Evolutionary conservation across 2,797 vertebrate species (phyloP).

Genomic region (Remorina albescens): DNA sequence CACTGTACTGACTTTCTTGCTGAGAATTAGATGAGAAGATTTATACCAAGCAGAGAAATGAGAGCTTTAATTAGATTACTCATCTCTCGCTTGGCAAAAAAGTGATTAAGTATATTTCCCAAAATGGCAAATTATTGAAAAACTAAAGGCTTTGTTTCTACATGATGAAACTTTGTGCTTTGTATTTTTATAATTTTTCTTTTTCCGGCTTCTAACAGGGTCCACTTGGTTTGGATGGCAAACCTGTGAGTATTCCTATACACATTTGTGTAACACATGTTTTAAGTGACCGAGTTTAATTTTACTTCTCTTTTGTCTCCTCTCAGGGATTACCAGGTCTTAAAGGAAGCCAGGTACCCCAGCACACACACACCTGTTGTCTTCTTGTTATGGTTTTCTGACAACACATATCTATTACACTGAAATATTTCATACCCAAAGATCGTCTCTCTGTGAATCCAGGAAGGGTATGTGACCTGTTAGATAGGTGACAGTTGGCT

Average conservation of each 20-base stretch:
- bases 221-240: slow-evolving; percentile 95
- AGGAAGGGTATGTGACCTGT: slow-evolving; percentile 43
- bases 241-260: slow-evolving; percentile 90
- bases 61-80: not conserved
- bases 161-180: slow-evolving; percentile 17
- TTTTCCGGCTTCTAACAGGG: slow-evolving; percentile 83
- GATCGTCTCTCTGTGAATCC: slow-evolving; percentile 22
- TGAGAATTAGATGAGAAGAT: slow-evolving; percentile 21
- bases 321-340: slow-evolving; percentile 82
- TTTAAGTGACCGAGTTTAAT: slow-evolving; percentile 20
- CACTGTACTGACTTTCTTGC: not conserved
- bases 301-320: slow-evolving; percentile 35
- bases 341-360: slow-evolving; percentile 84
- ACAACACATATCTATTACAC: slow-evolving; percentile 31
- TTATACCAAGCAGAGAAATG: not conserved
- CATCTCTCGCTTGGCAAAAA: not conserved
- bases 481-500: slow-evolving; percentile 43
- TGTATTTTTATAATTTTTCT: slow-evolving; percentile 21
- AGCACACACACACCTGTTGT: slow-evolving; percentile 30
- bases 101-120: not conserved
- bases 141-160: slow-evolving; percentile 17
- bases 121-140: not conserved
- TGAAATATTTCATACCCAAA: slow-evolving; percentile 9
- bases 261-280: slow-evolving; percentile 4
- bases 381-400: slow-evolving; percentile 27